Conservation (phyloP, 2,888 invertebrate genomes). For the Lepidocyrtinus sp. region DNA sequence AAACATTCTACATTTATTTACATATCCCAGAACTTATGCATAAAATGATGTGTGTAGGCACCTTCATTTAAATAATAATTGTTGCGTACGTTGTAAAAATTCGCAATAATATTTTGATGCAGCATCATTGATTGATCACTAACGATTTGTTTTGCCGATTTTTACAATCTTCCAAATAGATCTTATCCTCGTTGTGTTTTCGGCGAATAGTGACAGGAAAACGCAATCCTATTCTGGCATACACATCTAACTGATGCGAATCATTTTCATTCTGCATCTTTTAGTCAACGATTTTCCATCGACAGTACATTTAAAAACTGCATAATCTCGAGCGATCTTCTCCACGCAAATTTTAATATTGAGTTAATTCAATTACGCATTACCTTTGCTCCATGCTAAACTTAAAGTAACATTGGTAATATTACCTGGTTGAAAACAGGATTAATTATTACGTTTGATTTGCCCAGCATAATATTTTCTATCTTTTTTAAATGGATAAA, state of each 20-base stretch:
- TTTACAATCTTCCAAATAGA: not conserved
- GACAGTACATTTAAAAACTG: too few species aligned
- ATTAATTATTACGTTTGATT: too few species aligned
- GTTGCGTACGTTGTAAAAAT: not conserved
- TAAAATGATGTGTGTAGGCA: not conserved
- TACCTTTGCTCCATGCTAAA: too few species aligned
- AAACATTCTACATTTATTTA: too few species aligned
- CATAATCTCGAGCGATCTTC: not conserved
- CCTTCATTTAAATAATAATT: too few species aligned
- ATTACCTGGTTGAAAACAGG: too few species aligned
- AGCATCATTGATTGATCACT: not conserved
- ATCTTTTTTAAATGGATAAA: too few species aligned
- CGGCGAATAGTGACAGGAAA: not conserved
- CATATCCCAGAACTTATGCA: too few species aligned
- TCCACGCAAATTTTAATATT: not conserved
- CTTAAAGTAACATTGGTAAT: too few species aligned
- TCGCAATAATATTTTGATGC: too few species aligned
- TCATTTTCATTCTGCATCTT: not conserved
- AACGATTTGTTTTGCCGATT: not conserved
- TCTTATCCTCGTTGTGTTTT: not conserved
- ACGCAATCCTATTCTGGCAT: not conserved
- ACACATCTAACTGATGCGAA: not conserved
- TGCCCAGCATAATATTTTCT: too few species aligned
- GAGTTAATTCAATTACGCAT: too few species aligned
- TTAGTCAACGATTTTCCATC: conserved; percentile 13